A percentile compares a stretch with the other conserved stretches of the same genome.
These are phyloP conservation scores for Virgularia gustaviana DNA, from an alignment of 92 coral and sea anemone species.

Conservation along the genomic window DNA sequence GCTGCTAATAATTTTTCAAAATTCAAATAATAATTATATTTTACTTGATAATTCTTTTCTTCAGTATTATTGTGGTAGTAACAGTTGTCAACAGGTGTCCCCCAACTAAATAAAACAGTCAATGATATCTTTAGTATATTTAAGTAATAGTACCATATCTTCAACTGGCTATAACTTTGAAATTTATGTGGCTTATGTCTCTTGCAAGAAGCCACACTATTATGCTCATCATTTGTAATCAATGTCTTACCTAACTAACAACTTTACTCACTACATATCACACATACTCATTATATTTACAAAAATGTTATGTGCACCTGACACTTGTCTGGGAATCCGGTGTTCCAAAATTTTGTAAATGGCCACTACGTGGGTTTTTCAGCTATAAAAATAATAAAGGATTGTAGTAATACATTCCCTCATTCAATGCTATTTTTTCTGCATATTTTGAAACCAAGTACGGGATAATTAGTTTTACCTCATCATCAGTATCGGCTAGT, in stretches of 20 bases:
- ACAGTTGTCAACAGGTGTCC: slow-evolving; percentile 73
- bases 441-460: background rate
- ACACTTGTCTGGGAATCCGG: slow-evolving; percentile 29
- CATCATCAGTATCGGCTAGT: slow-evolving; percentile 75
- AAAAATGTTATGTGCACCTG: background rate
- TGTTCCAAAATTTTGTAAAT: slow-evolving; percentile 3
- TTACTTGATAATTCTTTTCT: slow-evolving; percentile 21
- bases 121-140: too few species aligned
- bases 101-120: slow-evolving; percentile 74
- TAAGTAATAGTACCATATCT: too few species aligned
- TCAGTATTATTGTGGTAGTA: slow-evolving; percentile 17
- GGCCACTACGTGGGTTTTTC: slow-evolving; percentile 13
- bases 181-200: too few species aligned
- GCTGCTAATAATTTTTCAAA: too few species aligned
- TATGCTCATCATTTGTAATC: too few species aligned
- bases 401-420: background rate
- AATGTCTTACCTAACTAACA: background rate
- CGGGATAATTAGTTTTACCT: slow-evolving; percentile 43
- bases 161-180: too few species aligned
- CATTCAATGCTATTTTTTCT: background rate
- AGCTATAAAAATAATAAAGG: slow-evolving; percentile 23
- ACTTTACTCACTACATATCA: background rate
- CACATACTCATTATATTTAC: background rate
- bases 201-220: too few species aligned
- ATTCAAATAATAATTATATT: background rate